Conservation (phyloP, 2,113 vertebrate species). For the Oreotrochilus melanogaster region DNA sequence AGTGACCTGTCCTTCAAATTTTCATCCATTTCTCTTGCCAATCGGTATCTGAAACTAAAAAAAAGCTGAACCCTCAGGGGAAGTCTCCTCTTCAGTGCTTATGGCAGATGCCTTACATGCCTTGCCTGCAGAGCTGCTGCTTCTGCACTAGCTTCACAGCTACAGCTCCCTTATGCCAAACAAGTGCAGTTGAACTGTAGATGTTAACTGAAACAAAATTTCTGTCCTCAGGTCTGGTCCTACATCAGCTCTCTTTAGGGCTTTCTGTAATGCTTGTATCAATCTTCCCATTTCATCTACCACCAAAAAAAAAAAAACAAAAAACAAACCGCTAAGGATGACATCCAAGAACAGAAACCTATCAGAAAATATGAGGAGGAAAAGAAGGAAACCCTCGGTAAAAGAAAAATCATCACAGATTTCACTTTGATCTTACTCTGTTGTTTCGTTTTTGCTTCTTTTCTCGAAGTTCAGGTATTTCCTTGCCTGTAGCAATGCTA, state of each 20-base stretch:
- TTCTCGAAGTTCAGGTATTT: conserved; percentile 54
- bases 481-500: conserved; percentile 32
- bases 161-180: background rate
- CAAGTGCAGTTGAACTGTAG: background rate
- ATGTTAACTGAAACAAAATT: background rate
- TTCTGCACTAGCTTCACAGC: background rate
- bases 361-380: background rate
- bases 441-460: conserved; percentile 51
- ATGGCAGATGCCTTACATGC: background rate
- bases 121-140: background rate
- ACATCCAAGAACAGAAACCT: background rate
- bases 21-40: background rate
- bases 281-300: background rate
- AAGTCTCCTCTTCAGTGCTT: background rate
- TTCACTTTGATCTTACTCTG: conserved; percentile 49
- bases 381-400: background rate
- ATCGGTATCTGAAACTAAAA: background rate
- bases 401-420: background rate
- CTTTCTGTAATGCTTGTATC: background rate
- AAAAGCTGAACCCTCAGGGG: fast-evolving
- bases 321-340: background rate
- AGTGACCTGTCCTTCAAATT: background rate
- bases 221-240: background rate
- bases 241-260: background rate
- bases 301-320: no score